phyloP scores from a whole-genome alignment of 2,888 invertebrate species.

The Hofmannophila pseudospretella region DNA sequence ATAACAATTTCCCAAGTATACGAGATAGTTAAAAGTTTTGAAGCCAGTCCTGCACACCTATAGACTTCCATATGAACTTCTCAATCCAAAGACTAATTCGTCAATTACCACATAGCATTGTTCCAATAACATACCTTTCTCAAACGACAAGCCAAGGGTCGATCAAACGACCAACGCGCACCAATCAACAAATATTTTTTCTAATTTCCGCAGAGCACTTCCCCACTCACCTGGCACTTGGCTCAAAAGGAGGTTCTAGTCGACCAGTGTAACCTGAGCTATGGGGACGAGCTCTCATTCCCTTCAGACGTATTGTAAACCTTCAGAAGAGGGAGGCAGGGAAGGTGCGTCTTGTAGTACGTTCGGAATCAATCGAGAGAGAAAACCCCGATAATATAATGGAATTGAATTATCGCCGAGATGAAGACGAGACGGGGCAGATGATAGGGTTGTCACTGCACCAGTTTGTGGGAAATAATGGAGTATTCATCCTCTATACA shows the following conservation, averaged over 20 bases:
- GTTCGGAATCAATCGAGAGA: slow-evolving; percentile 62
- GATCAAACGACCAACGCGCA: slow-evolving; percentile 23
- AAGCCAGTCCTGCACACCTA: too few relatives aligned
- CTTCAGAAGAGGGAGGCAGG: not conserved
- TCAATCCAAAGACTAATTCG: too few relatives aligned
- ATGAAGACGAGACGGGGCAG: slow-evolving; percentile 50
- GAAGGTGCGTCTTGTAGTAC: slow-evolving; percentile 4
- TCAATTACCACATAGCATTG: too few relatives aligned
- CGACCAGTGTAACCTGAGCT: too few relatives aligned
- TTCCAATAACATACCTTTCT: too few relatives aligned
- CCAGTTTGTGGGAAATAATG: not conserved
- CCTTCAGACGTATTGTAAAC: slow-evolving; percentile 3
- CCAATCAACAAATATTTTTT: slow-evolving; percentile 35
- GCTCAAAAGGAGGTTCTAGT: slow-evolving; percentile 25
- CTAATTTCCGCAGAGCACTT: slow-evolving; percentile 21
- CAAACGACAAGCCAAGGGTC: not conserved
- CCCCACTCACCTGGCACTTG: slow-evolving; percentile 41
- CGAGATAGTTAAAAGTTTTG: too few relatives aligned
- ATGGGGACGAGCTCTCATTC: too few relatives aligned
- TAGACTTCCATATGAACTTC: too few relatives aligned
- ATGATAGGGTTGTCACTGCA: slow-evolving; percentile 8
- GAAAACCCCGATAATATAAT: slow-evolving; percentile 67
- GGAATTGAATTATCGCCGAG: slow-evolving; percentile 73
- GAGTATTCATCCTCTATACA: not conserved
- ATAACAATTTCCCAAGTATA: too few relatives aligned